Percentiles rank a stretch among this genome's conserved stretches.
These are phyloP conservation scores for Lontra canadensis DNA, from an alignment of 2,113 vertebrate species.

Conservation along the genomic window DNA sequence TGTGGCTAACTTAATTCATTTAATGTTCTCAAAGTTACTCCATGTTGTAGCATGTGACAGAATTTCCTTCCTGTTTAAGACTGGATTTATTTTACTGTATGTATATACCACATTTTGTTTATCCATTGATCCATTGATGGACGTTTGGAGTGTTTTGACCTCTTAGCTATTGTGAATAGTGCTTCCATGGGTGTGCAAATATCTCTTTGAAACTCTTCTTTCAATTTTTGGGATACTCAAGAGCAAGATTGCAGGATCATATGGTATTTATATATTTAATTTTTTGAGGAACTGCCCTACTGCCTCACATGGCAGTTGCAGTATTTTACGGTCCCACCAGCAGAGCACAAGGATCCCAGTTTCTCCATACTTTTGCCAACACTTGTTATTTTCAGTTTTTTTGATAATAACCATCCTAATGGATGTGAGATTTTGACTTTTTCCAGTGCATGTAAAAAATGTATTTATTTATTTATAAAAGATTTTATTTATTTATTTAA, in stretches of 20 bases:
- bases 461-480: no score
- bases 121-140: background rate
- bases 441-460: slow-evolving; percentile 21
- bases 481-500: no score
- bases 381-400: background rate
- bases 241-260: background rate
- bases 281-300: background rate
- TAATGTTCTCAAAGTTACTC: background rate
- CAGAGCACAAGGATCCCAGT: background rate
- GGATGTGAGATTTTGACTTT: background rate
- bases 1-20: slow-evolving; percentile 1
- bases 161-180: background rate
- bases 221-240: background rate
- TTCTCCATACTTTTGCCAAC: background rate
- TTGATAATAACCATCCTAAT: background rate
- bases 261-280: background rate
- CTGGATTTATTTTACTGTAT: background rate
- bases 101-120: background rate
- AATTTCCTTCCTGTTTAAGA: background rate
- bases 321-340: background rate
- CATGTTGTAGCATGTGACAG: background rate
- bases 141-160: background rate
- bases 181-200: background rate
- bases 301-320: background rate
- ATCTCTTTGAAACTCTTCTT: background rate